Conservation (phyloP, 64 coral and sea anemone genomes). For the Orbicella faveolata region DNA sequence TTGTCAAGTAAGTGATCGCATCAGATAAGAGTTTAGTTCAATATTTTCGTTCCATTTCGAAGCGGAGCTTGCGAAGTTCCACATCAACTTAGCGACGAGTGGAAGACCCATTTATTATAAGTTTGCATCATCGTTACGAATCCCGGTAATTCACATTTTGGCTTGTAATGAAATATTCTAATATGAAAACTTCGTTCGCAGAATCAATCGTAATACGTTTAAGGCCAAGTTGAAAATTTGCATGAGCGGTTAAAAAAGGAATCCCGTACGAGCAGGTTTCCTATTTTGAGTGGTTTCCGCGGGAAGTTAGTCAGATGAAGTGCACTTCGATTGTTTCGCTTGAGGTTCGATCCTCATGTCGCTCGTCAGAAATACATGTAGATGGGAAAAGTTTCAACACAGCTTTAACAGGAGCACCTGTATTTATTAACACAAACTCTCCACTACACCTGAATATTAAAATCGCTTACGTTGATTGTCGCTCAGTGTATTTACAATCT, state of each 20-base stretch:
- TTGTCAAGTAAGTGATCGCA: conserved; percentile 57
- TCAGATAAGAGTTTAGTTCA: background rate
- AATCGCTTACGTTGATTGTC: background rate
- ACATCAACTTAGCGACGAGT: background rate
- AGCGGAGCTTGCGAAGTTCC: background rate
- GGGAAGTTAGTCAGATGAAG: background rate
- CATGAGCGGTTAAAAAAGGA: too few relatives aligned
- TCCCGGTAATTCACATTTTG: too few relatives aligned
- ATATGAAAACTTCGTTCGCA: too few relatives aligned
- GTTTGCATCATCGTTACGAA: too few relatives aligned
- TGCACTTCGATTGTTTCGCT: background rate
- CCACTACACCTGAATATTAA: background rate
- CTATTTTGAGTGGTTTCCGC: background rate
- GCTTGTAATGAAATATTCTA: too few relatives aligned
- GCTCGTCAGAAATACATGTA: background rate
- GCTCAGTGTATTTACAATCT: background rate
- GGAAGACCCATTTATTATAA: background rate
- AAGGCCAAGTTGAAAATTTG: too few relatives aligned
- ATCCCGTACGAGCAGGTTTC: background rate
- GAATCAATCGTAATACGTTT: too few relatives aligned
- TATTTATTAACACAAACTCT: background rate
- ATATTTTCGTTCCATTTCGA: background rate
- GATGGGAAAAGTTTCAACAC: background rate
- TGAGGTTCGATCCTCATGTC: background rate
- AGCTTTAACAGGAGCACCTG: background rate